Base-by-base conservation (phyloP, 2,113 vertebrate species). In the Grallaria varia region DNA sequence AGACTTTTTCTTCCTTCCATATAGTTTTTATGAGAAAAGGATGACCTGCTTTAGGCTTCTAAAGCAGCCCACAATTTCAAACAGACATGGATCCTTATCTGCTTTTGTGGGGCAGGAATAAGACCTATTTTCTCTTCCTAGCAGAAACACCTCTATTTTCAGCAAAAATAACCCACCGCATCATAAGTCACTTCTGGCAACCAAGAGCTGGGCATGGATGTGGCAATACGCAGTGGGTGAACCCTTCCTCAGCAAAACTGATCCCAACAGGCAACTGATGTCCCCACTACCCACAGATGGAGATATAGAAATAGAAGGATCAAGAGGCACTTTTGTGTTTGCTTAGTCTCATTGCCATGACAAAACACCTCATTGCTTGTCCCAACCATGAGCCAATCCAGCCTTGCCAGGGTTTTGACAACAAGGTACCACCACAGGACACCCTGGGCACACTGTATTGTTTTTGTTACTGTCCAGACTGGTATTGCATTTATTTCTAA, bases 11-110 rank as follows among this genome's bases (percentile, higher is more conserved):
- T 81, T 84, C 37, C 58, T n/a, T 88, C n/a, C 45, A 44, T 17
- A 8, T 18, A 49, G 18, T 55, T 82, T 72, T 93, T 69, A 60
- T 53, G 62, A 91, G 52, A 95, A 85, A 94, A 89, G 31, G 18
- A 49, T 93, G 78, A 90, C 69, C 55, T 87, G 74, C 71, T 93
- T 93, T 81, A 89, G 12, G 35, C 35, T 95, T 89, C 68, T 91
- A 93, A 82, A 87, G 47, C 79, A 92, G 55, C n/a, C 12, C 37
- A 5, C 20, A 23, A 6, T 95, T 93, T 92, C 66, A 86, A 78
- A 71, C 2, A 31, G n/a, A 59, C 56, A 35, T 40, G n/a, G 27
- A 87, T 64, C 42, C 55, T 80, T 80, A 77, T 44, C 55, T 74
- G 30, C 63, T 77, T 94, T 87, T 72, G 66, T 87, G 44, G 66